Base-by-base conservation (phyloP, 2,113 vertebrate species). In the Bufo gargarizans region DNA sequence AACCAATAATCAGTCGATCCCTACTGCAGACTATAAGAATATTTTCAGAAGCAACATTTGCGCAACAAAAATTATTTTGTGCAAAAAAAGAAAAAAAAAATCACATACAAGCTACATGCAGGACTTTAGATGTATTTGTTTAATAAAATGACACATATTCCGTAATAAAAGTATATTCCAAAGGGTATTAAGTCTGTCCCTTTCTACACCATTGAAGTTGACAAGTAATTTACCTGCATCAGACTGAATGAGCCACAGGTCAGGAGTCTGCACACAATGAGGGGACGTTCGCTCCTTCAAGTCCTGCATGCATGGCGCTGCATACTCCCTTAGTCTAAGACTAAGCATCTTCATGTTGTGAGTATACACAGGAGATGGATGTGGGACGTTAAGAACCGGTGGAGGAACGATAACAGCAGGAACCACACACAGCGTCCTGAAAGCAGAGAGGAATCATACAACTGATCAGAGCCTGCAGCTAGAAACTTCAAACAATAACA, bases 241-340 rank as follows among this genome's bases (percentile, higher is more conserved):
- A 79, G 96, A 96, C 92, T 99, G 97, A 90, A 99, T 95, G 77
- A 98, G 91, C 43, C 96, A 95, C 83, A 97, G 92, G 92, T 99
- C 97, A 5, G 96, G 96, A 80, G 95, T 97, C 90, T 93, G 95
- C 14, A 97, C 90, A 12, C 95, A 91, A 77, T 78, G 91, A 3
- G 93, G 94, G 7, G 94, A 90, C 0, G 95, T 93, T 74, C 95
- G 89, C 59, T 74, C 90, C 1, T 92, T 96, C 89, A 99, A 92
- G 82, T 95, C 96, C 17, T 90, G 87, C 10, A 94, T 84, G 19
- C 95, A 93, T 0, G 97, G 95, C 4, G 93, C 92, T 4, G 90
- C 88, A 49, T 93, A 92, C 82, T 97, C 94, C 82, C 89, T 94
- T 4, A 99, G 93, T 13, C 45, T 90, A 50, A 93, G 93, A n/a